phyloP scores from a whole-genome alignment of 2,888 invertebrate species.

The Hydrotaea cyrtoneurina region DNA sequence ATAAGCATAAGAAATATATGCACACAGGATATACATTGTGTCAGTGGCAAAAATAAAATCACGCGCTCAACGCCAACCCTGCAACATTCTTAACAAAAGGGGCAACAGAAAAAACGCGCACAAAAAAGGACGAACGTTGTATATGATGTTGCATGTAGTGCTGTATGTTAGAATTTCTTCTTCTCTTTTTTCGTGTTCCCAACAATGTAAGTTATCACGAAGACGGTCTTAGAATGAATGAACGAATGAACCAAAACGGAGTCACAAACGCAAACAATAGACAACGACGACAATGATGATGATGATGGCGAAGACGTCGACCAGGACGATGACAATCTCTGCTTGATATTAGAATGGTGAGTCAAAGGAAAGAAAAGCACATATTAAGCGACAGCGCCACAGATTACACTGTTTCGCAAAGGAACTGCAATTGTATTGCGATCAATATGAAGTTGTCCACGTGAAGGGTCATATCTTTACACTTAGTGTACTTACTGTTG shows the following conservation, averaged over 20 bases:
- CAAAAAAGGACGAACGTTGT: conserved; percentile 35
- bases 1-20: conserved; percentile 80
- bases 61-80: conserved; percentile 49
- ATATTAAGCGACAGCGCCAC: not conserved
- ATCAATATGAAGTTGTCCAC: too few species aligned
- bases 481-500: too few species aligned
- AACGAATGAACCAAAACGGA: conserved; percentile 27
- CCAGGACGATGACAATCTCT: conserved; percentile 46
- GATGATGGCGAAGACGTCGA: not conserved
- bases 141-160: not conserved
- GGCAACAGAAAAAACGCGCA: not conserved
- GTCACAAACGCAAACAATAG: conserved; percentile 54
- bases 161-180: not conserved
- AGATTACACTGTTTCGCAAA: conserved; percentile 17
- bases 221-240: conserved; percentile 46
- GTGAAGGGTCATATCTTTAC: too few species aligned
- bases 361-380: not conserved
- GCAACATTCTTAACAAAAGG: conserved; percentile 27
- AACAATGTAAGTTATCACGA: conserved; percentile 52
- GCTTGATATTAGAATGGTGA: not conserved
- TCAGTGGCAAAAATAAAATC: conserved; percentile 79
- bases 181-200: too few species aligned
- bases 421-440: not conserved
- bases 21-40: conserved; percentile 80
- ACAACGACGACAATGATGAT: conserved; percentile 8